Percentiles rank a stretch among this genome's conserved stretches.
phyloP scores from a whole-genome alignment of 2,888 invertebrate species.

The Protodeltote pygarga region DNA sequence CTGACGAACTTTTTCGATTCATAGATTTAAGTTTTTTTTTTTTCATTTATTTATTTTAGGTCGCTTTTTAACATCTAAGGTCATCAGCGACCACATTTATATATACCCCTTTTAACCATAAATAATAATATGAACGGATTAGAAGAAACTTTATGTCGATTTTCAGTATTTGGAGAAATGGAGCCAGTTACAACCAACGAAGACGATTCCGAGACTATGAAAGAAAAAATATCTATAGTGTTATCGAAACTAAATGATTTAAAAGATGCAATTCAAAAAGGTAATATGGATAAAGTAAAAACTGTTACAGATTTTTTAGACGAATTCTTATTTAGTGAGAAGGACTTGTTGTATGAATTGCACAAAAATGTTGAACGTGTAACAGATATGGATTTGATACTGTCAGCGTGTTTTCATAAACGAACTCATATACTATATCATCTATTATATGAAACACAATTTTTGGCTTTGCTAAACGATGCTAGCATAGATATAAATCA shows the following conservation, averaged over 20 bases:
- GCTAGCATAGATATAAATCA: not conserved
- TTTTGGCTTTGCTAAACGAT: constrained; percentile 20
- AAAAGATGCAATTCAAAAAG: constrained; percentile 1
- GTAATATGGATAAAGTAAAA: not conserved
- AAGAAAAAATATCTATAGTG: not conserved
- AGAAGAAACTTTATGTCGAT: no score
- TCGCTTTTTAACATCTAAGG: no score
- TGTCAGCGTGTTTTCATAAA: constrained; percentile 19
- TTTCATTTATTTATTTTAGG: no score
- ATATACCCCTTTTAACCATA: no score
- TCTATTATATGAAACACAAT: constrained; percentile 9
- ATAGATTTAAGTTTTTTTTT: no score
- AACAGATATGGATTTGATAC: constrained; percentile 24
- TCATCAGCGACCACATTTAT: no score
- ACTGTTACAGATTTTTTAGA: constrained; percentile 1
- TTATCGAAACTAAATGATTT: constrained; percentile 1
- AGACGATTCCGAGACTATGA: no score
- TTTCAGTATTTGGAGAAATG: not conserved
- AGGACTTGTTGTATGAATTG: not conserved
- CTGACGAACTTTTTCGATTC: no score
- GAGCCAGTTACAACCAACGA: not conserved
- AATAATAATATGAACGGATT: no score
- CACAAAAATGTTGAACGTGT: not conserved
- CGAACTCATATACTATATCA: constrained; percentile 3
- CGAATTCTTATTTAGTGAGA: not conserved